Evolutionary conservation across 1,140 invertebrate species (phyloP).

Genomic region (Notospermus geniculatus): DNA sequence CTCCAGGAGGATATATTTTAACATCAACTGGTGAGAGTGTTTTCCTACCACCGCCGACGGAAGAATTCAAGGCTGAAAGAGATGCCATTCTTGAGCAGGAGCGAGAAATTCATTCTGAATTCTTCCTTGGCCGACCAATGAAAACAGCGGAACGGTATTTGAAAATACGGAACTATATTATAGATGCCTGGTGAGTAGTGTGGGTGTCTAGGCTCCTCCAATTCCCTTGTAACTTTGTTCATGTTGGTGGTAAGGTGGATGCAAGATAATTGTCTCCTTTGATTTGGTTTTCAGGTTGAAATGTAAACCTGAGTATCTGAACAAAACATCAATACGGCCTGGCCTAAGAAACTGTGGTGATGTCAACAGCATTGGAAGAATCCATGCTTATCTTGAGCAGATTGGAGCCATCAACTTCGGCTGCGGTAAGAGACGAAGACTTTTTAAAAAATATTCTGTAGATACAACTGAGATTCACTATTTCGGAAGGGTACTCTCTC

Average conservation of each 20-base stretch:
- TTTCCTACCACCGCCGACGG: slow-evolving; percentile 52
- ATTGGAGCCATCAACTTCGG: slow-evolving; percentile 68
- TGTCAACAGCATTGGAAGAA: slow-evolving; percentile 64
- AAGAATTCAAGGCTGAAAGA: slow-evolving; percentile 54
- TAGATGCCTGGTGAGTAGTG: slow-evolving; percentile 58
- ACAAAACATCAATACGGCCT: slow-evolving; percentile 62
- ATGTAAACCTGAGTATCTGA: slow-evolving; percentile 62
- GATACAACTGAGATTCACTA: no score
- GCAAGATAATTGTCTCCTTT: no score
- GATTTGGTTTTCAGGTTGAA: slow-evolving; percentile 54
- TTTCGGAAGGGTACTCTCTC: no score
- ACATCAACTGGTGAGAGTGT: slow-evolving; percentile 41
- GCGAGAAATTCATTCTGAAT: slow-evolving; percentile 61
- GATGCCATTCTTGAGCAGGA: slow-evolving; percentile 60
- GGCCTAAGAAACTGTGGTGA: slow-evolving; percentile 66
- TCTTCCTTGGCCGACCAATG: slow-evolving; percentile 61
- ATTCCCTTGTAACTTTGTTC: background rate
- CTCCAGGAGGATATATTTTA: slow-evolving; percentile 40
- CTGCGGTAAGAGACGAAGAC: slow-evolving; percentile 58
- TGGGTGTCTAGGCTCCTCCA: background rate
- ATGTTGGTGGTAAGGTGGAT: no score
- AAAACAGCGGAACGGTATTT: slow-evolving; percentile 65
- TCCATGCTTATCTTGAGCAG: slow-evolving; percentile 66
- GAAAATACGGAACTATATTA: slow-evolving; percentile 64
- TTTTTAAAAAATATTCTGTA: background rate